Evolutionary conservation across 2,888 invertebrate species (phyloP), one percentile per base, ranked within the genome.

Genomic region (Eugnorisma glareosa): DNA sequence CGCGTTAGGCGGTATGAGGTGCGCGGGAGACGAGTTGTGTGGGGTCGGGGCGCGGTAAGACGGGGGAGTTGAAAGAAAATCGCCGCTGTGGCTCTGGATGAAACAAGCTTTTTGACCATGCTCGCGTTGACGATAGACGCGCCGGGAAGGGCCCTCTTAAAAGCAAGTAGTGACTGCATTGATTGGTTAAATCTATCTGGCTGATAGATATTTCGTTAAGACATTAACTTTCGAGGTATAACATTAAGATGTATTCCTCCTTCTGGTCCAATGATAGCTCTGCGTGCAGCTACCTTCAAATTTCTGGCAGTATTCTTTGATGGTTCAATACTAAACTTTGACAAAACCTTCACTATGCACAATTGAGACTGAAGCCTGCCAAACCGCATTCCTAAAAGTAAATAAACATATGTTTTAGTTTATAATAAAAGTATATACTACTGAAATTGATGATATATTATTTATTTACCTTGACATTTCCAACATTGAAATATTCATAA

Each of bases 351-450:
- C 13, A 84, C 84, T 1, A 93, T 73, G 35, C 92, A 91, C 57
- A 93, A 85, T 24, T 83, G 82, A n/a, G 90, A 89, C 67, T 93
- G 92, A 7, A 93, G 76, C 77, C 89, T 90, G 11, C 92, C 93
- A 76, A 94, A 94, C 11, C 94, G 90, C 89, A 92, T 88, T 8
- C 93, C 93, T 94, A 87, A 61, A 92, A 81, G 91, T 63, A 71
- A 81, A 78, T 5, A 35, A 48, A 70, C 11, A 48, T 1, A 67
- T 15, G 6, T 48, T n/a, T 61, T 66, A 15, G 11, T 21, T 18
- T 21, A 11, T 24, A 35, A 51, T n/a, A 2, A 35, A 35, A 57
- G 57, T 28, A 57, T 28, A 15, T 28, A 57, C 28, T 18, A n/a
- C 24, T 31, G 10, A 28, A 75, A 66, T n/a, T n/a, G n/a, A n/a